Evolutionary conservation across 2,888 invertebrate genomes (phyloP).

Genomic region (Eupelmus urozonus): DNA sequence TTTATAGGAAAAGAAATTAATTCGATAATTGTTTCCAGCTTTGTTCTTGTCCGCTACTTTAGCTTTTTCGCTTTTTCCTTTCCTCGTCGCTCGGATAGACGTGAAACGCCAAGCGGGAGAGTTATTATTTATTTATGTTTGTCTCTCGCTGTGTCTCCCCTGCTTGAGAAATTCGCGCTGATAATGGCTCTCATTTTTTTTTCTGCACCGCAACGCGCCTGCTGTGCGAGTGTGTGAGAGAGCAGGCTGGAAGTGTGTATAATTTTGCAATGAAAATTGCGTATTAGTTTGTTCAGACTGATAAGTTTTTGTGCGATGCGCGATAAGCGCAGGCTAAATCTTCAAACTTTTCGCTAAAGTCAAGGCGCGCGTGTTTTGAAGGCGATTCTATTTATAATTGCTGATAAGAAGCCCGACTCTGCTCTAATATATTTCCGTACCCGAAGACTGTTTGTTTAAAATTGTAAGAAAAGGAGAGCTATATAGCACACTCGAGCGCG

Average conservation of each 20-base stretch:
- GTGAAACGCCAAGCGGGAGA: too few relatives aligned
- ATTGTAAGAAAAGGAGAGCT: too few relatives aligned
- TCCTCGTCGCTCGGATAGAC: too few relatives aligned
- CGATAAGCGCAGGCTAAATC: neutral
- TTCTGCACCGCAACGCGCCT: too few relatives aligned
- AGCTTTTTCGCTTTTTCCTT: neutral
- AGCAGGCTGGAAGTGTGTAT: too few relatives aligned
- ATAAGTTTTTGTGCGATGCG: slow-evolving; percentile 4
- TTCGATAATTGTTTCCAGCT: slow-evolving; percentile 25
- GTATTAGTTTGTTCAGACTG: slow-evolving; percentile 22
- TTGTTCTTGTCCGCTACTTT: too few relatives aligned
- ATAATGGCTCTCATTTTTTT: slow-evolving; percentile 9
- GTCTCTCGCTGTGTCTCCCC: neutral
- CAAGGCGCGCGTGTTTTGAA: neutral
- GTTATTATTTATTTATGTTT: slow-evolving; percentile 38
- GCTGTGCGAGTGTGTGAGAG: too few relatives aligned
- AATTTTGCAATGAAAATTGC: slow-evolving; percentile 28
- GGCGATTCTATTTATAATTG: neutral
- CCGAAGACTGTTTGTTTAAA: too few relatives aligned
- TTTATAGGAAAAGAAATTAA: slow-evolving; percentile 31
- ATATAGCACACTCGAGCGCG: too few relatives aligned
- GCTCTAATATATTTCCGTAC: neutral
- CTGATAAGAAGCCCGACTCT: neutral
- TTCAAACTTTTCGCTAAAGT: neutral
- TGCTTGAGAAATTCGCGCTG: slow-evolving; percentile 18